Evolutionary conservation across 1,140 invertebrate species (phyloP), one percentile per base, ranked within the genome.

Genomic region (Cotesia glomerata): DNA sequence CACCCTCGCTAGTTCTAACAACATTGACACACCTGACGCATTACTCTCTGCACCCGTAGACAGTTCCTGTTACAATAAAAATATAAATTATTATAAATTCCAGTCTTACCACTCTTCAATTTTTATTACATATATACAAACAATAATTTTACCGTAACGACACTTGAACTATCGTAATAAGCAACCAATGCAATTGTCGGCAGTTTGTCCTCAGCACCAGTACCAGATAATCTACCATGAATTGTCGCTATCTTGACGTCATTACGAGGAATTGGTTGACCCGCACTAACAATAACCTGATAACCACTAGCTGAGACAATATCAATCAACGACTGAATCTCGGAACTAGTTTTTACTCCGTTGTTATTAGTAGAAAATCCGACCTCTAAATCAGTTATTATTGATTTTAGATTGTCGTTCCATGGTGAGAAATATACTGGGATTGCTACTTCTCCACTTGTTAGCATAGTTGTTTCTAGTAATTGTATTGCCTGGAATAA

Each of bases 281-380:
- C 89, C 63, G 93, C 90, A 77, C 90, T 89, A 13, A 95, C 90
- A 56, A 95, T 92, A 74, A 97, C 90, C 87, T 97, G 95, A 82
- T 95, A 96, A 35, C 96, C 96, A 90, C 96, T 97, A 5, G 95
- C 95, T n/a, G 94, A 94, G 36, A 97, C 91, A 26, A 94, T 92
- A 79, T 93, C 92, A 64, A 97, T 85, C 80, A 98, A 88, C 13
- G 95, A 94, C 83, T 94, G 91, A 49, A 93, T 84, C 26, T 94
- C 94, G 45, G 92, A 91, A 11, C 82, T 82, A 54, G 16, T 67
- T 26, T 8, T 39, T 9, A n/a, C 39, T 3, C n/a, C 84, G 81
- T 89, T 89, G 79, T 91, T 89, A 71, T 89, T 86, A 65, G 83
- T 88, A 78, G 81, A 85, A 58, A 85, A 88, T 58, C 88, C 89